Conservation (phyloP, 2,888 invertebrate species). For the Drosophila koepferae region DNA sequence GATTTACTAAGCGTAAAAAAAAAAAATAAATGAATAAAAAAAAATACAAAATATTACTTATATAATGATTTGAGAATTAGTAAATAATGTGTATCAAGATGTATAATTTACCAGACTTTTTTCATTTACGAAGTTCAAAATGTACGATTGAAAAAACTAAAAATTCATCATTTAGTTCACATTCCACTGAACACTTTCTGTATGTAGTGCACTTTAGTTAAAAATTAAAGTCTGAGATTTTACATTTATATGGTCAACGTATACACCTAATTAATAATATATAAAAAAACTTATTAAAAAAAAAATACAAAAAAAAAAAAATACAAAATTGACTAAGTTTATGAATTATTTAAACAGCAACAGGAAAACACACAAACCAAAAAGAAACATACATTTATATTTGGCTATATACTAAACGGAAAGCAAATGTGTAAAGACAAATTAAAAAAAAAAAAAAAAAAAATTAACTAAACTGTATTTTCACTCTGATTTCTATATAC, state of each 20-base stretch:
- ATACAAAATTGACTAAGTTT: constrained; percentile 65
- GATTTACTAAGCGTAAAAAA: constrained; percentile 58
- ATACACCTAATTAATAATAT: constrained; percentile 64
- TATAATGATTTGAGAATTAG: constrained; percentile 61
- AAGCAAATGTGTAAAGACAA: constrained; percentile 23
- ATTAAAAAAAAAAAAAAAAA: constrained; percentile 12
- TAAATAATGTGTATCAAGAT: constrained; percentile 36
- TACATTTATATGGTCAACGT: constrained; percentile 74
- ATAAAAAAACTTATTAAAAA: constrained; percentile 19
- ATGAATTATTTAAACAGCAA: constrained; percentile 56
- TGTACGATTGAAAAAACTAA: constrained; percentile 18
- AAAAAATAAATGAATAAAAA: constrained; percentile 37
- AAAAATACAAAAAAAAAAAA: constrained; percentile 29
- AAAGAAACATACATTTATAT: constrained; percentile 46
- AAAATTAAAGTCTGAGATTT: constrained; percentile 83
- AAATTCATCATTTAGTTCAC: constrained; percentile 46
- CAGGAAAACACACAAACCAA: background rate
- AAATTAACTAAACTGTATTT: constrained; percentile 48
- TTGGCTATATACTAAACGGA: constrained; percentile 56
- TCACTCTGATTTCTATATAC: constrained; percentile 69
- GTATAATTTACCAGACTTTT: constrained; percentile 52
- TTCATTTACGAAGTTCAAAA: constrained; percentile 29
- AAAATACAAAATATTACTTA: constrained; percentile 59
- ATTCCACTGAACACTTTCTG: constrained; percentile 57
- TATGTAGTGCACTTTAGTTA: constrained; percentile 81